Evolutionary conservation across 2,888 invertebrate genomes (phyloP).

Genomic region (Magallana nippona): DNA sequence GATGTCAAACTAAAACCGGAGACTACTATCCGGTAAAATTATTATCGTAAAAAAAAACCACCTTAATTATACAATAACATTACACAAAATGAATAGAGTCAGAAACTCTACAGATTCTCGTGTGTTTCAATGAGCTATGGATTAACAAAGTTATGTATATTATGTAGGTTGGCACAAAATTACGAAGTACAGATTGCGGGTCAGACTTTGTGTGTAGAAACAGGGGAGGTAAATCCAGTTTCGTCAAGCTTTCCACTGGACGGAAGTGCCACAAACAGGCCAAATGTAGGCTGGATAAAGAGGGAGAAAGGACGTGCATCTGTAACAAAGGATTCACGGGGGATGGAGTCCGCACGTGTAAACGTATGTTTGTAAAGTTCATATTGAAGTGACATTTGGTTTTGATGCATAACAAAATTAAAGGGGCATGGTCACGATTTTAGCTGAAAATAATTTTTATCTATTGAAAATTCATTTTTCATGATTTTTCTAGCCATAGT

Average conservation of each 20-base stretch:
- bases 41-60: too few relatives aligned
- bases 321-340: conserved; percentile 47
- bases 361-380: conserved; percentile 25
- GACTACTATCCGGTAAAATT: conserved; percentile 49
- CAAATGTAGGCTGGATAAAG: conserved; percentile 33
- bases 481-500: too few relatives aligned
- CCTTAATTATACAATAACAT: too few relatives aligned
- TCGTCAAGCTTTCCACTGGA: neutral
- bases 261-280: conserved; percentile 41
- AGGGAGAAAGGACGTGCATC: conserved; percentile 41
- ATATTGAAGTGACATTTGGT: too few relatives aligned
- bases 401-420: too few relatives aligned
- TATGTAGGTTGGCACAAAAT: conserved; percentile 20
- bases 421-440: too few relatives aligned
- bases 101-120: too few relatives aligned
- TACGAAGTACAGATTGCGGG: conserved; percentile 13
- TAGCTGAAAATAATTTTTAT: too few relatives aligned
- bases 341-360: conserved; percentile 42
- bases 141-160: too few relatives aligned
- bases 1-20: conserved; percentile 46
- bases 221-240: neutral
- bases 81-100: too few relatives aligned
- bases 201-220: conserved; percentile 17
- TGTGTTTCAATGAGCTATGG: too few relatives aligned
- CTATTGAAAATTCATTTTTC: too few relatives aligned